phyloP scores from a whole-genome alignment of 2,113 vertebrate species.

The Tor tambroides region DNA sequence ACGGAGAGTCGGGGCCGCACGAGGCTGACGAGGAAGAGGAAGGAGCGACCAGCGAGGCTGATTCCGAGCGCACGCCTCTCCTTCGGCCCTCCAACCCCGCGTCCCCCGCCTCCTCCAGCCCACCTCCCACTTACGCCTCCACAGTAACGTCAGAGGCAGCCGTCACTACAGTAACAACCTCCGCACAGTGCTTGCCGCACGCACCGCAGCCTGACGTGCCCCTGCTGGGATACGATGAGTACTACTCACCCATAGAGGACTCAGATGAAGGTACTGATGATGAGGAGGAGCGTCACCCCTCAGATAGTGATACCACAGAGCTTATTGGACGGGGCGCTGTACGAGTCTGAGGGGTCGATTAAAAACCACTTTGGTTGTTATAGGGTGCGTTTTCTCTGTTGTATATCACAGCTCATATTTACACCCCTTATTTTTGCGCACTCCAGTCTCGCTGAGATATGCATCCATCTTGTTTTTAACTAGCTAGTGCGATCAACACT shows the following conservation, averaged over 20 bases:
- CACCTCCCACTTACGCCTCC: slow-evolving; percentile 63
- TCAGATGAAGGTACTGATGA: slow-evolving; percentile 71
- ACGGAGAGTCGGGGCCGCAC: slow-evolving; percentile 72
- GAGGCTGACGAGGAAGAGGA: slow-evolving; percentile 57
- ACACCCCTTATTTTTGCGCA: not conserved
- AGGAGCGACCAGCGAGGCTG: slow-evolving; percentile 59
- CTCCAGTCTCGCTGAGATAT: not conserved
- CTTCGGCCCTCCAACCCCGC: slow-evolving; percentile 70
- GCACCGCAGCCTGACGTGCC: slow-evolving; percentile 68
- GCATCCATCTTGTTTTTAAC: not conserved
- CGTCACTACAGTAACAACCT: slow-evolving; percentile 63
- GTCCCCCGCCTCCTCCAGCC: slow-evolving; percentile 64
- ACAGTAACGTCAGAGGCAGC: slow-evolving; percentile 62
- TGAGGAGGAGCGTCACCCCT: slow-evolving; percentile 49
- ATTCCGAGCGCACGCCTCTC: slow-evolving; percentile 78
- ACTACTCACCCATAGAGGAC: slow-evolving; percentile 72
- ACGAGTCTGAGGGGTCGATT: slow-evolving; percentile 53
- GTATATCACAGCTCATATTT: not conserved
- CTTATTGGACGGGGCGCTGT: slow-evolving; percentile 70
- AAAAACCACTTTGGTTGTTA: not conserved
- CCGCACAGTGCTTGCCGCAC: slow-evolving; percentile 73
- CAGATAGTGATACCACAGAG: slow-evolving; percentile 71
- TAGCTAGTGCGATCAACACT: slow-evolving; percentile 16
- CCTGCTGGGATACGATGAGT: slow-evolving; percentile 68
- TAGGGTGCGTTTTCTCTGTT: slow-evolving; percentile 27